phyloP scores from a whole-genome alignment of 1,140 invertebrate species.

The Aplysia californica region DNA sequence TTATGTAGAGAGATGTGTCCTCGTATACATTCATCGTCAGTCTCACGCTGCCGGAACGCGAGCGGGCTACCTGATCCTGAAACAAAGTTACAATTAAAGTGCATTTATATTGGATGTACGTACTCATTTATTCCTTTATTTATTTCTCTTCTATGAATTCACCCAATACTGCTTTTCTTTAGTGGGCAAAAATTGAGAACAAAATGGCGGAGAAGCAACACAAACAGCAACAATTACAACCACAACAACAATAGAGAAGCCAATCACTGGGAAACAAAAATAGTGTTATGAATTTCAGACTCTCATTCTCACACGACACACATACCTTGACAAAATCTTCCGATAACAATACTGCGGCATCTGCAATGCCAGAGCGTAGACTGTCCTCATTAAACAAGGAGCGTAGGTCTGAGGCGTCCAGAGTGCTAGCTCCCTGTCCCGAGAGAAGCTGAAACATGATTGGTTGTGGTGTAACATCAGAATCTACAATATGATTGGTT shows the following conservation, averaged over 20 bases:
- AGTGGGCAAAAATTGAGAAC: background rate
- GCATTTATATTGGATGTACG: background rate
- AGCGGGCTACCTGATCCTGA: background rate
- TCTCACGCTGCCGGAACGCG: background rate
- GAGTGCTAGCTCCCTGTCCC: background rate
- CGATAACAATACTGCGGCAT: conserved; percentile 28
- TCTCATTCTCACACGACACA: too few relatives aligned
- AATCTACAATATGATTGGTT: background rate
- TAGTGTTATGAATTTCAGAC: too few relatives aligned
- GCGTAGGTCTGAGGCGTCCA: background rate
- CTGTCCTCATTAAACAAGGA: conserved; percentile 1
- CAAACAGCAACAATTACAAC: background rate
- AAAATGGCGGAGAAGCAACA: background rate
- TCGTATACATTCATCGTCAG: conserved; percentile 27
- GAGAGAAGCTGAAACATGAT: background rate
- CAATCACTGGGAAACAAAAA: background rate
- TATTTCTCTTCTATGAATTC: background rate
- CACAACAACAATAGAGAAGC: background rate
- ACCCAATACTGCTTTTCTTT: too few relatives aligned
- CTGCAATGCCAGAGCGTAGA: conserved; percentile 6
- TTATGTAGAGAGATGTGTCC: conserved; percentile 15
- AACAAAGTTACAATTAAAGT: background rate
- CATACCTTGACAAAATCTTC: conserved; percentile 8
- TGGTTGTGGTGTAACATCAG: background rate
- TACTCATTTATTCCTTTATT: background rate